phyloP scores from a whole-genome alignment of 2,797 vertebrate genomes.

The Urophycis tenuis region DNA sequence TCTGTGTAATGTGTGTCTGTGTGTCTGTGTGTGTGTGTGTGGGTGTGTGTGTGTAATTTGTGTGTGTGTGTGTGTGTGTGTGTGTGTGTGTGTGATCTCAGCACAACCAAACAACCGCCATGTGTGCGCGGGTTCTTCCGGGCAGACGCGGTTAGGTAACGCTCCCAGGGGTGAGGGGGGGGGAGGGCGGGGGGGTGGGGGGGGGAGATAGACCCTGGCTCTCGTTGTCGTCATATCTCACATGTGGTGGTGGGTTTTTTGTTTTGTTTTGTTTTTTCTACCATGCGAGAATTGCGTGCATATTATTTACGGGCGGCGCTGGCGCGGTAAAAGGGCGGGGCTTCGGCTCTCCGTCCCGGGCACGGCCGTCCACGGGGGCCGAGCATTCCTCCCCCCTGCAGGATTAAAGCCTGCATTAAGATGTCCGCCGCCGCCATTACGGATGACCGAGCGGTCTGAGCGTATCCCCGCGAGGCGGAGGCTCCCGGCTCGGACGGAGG shows the following conservation, averaged over 20 bases:
- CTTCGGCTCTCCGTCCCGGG: constrained; percentile 18
- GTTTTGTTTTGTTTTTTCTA: no score
- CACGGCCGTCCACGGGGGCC: background rate
- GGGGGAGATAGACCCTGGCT: constrained; percentile 34
- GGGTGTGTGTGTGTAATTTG: constrained; percentile 23
- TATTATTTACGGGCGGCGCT: constrained; percentile 36
- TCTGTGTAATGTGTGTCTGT: constrained; percentile 18
- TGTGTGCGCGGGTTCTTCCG: constrained; percentile 60
- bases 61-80: constrained; percentile 15
- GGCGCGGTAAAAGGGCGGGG: constrained; percentile 9
- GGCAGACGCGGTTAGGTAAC: constrained; percentile 55
- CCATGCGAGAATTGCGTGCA: constrained; percentile 28
- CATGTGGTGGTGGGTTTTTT: constrained; percentile 48
- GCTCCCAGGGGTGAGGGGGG: constrained; percentile 26
- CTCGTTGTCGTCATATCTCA: constrained; percentile 44
- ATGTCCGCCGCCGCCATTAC: background rate
- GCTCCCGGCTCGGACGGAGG: constrained; percentile 10
- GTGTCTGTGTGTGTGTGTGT: constrained; percentile 21
- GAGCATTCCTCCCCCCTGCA: background rate
- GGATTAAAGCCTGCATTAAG: background rate
- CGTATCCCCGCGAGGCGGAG: constrained; percentile 3
- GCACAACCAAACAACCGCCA: constrained; percentile 52
- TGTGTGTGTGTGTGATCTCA: constrained; percentile 39
- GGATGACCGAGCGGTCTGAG: background rate
- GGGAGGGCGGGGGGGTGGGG: background rate